phyloP scores from a whole-genome alignment of 2,113 vertebrate genomes.

The Lanius ludovicianus region DNA sequence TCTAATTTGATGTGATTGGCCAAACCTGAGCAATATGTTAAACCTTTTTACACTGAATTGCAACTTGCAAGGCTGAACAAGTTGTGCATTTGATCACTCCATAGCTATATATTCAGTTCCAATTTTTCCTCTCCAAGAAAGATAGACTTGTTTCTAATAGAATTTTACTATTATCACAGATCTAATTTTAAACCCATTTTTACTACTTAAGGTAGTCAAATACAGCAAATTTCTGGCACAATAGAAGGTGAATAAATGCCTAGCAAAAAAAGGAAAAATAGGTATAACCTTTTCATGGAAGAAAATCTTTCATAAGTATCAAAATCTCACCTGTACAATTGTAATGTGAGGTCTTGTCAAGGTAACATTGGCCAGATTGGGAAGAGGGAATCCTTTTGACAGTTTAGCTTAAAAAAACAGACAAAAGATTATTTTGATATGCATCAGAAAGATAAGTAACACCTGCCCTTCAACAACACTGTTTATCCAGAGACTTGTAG shows the following conservation, averaged over 20 bases:
- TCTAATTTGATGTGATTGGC: not conserved
- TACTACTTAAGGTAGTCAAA: not conserved
- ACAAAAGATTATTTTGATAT: not conserved
- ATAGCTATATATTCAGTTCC: not conserved
- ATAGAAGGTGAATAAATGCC: not conserved
- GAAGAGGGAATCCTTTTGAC: slow-evolving; percentile 74
- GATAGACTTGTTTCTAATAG: not conserved
- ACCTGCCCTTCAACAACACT: not conserved
- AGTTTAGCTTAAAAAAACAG: slow-evolving; percentile 61
- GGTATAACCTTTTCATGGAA: not conserved
- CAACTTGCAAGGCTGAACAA: not conserved
- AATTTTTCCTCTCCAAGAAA: not conserved
- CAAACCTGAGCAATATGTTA: not conserved
- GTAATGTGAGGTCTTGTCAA: slow-evolving; percentile 62
- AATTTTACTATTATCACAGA: not conserved
- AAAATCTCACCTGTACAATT: slow-evolving; percentile 67
- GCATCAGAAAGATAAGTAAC: not conserved
- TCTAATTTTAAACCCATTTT: not conserved
- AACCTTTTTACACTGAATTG: not conserved
- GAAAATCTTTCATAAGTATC: not conserved
- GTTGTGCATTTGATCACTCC: not conserved
- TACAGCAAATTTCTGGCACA: not conserved
- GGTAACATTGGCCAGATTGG: slow-evolving; percentile 57
- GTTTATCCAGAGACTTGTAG: not conserved
- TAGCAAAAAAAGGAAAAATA: not conserved